Evolutionary conservation across 1,140 invertebrate genomes (phyloP).

Genomic region (Lucilia cuprina): DNA sequence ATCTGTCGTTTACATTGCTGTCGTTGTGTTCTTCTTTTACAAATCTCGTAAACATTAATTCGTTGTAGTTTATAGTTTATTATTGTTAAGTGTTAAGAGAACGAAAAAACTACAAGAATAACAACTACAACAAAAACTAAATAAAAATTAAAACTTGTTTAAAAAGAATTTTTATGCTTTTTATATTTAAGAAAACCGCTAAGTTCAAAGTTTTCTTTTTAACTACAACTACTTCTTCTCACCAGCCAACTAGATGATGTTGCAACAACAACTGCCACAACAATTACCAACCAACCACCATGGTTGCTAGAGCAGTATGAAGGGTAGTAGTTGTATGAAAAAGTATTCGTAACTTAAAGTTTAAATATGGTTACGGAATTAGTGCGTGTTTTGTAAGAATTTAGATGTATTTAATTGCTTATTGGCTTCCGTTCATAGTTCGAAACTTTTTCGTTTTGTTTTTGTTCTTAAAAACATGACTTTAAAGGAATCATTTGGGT

Average conservation of each 20-base stretch:
- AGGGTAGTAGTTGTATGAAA: not conserved
- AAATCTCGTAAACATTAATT: not conserved
- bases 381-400: constrained; percentile 5
- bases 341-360: not conserved
- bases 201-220: constrained; percentile 11
- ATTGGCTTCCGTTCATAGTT: constrained; percentile 17
- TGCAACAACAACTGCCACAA: not conserved
- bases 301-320: not conserved
- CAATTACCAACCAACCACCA: not conserved
- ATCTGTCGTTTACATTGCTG: too few species aligned
- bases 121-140: not conserved
- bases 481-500: not conserved
- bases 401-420: not conserved
- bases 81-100: not conserved
- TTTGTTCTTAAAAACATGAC: not conserved
- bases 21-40: too few species aligned
- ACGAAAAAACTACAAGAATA: not conserved
- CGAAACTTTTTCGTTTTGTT: not conserved
- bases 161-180: constrained; percentile 4
- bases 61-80: not conserved
- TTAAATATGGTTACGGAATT: constrained; percentile 13
- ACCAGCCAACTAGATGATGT: too few species aligned
- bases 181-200: not conserved
- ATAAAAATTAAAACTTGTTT: constrained; percentile 2
- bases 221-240: not conserved